Conservation (phyloP, 2,113 vertebrate species). For the Alaudala cheleensis region DNA sequence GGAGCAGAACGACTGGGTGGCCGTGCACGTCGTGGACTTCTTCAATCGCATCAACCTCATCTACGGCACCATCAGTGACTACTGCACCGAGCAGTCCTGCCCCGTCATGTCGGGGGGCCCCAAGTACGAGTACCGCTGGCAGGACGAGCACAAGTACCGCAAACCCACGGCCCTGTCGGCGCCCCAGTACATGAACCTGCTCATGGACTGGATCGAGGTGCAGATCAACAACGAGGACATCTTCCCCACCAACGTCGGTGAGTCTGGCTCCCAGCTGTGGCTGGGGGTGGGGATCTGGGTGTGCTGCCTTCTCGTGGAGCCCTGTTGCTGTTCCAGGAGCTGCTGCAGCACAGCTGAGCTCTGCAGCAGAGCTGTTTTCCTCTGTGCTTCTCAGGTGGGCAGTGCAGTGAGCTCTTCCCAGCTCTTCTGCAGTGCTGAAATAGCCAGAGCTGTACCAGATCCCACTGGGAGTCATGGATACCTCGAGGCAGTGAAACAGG, state of each 20-base stretch:
- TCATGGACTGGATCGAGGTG: slow-evolving; percentile 98
- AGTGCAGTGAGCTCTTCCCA: neutral
- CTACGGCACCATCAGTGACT: slow-evolving; percentile 95
- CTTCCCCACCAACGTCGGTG: slow-evolving; percentile 94
- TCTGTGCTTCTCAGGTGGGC: neutral
- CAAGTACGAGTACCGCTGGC: slow-evolving; percentile 97
- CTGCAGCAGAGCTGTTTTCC: neutral
- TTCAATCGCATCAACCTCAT: slow-evolving; percentile 99
- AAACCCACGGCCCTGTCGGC: slow-evolving; percentile 90
- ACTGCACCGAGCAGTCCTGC: slow-evolving; percentile 90
- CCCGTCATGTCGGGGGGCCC: slow-evolving; percentile 94
- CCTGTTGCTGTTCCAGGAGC: neutral
- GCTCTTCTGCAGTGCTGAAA: neutral
- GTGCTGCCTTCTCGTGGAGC: neutral
- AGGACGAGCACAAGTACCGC: slow-evolving; percentile 90
- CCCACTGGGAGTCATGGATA: neutral
- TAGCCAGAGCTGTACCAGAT: neutral
- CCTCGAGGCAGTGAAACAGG: neutral
- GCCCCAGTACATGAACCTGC: slow-evolving; percentile 94
- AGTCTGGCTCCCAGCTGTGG: slow-evolving; percentile 20
- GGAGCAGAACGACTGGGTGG: slow-evolving; percentile 96
- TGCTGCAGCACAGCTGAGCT: neutral
- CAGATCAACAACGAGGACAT: slow-evolving; percentile 97
- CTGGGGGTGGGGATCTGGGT: neutral
- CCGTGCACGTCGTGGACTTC: slow-evolving; percentile 97